Base-by-base conservation (phyloP, 2,888 invertebrate species). In the Microctonus hyperodae region DNA sequence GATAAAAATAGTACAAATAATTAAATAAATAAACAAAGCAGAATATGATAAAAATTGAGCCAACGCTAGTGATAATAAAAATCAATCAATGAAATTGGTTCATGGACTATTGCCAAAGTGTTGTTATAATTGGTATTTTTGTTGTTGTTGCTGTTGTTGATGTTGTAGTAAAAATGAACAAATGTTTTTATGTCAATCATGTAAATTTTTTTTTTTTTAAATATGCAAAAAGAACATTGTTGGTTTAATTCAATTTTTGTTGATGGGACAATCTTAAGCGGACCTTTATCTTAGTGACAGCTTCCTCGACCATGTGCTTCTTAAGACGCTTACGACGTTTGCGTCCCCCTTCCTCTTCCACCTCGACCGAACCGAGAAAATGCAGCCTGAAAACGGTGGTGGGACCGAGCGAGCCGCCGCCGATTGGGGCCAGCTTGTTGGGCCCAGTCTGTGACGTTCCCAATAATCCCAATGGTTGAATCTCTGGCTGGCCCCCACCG, bases 251-350 rank as follows among this genome's bases (percentile, higher is more conserved):
- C 44, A 50, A 65, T 55, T 64, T 35, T 50, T 63, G 40, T 64
- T 50, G 31, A 53, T 59, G 51, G 73, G 73, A 75, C 70, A 76
- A 77, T 81, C 48, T 60, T 61, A 33, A 61, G 85, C 87, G 86
- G 89, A 93, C 93, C 93, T 93, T 93, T 84, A 93, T 92, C 87
- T 92, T 92, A 85, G 90, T 90, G 86, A 93, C 92, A 79, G 93
- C 93, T 85, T 93, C 92, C 86, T 93, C 93, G 81, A 93, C 93
- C 93, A 93, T 93, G 87, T 91, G 90, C 89, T 93, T 93, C 91
- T 93, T 93, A 86, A 89, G 91, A 80, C 92, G 87, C 85, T 90
- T 90, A 85, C 91, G 90, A 80, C 91, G 87, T 78, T 91, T 87
- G 77, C 91, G 86, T 74, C 85, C 85, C 81, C 86, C 86, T 88